A percentile compares a stretch with the other conserved stretches of the same genome.
Evolutionary conservation across 2,797 vertebrate species (phyloP).

Genomic region (Urosaurus nigricauda): DNA sequence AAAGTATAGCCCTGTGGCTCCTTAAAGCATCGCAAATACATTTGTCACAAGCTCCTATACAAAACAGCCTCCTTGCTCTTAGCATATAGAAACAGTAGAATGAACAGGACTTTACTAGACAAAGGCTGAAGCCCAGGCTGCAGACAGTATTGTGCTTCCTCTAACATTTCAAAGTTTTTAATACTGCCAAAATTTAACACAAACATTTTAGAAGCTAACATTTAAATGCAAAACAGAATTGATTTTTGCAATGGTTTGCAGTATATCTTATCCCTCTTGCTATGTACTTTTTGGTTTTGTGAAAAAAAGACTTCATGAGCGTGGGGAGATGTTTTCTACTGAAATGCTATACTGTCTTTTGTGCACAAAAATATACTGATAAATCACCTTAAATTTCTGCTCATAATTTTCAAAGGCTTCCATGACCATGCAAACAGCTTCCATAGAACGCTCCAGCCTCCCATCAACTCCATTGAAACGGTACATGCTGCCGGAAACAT

Average conservation of each 20-base stretch:
- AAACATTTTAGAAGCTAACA: background rate
- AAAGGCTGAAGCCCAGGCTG: background rate
- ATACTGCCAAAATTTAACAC: background rate
- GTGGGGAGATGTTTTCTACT: slow-evolving; percentile 32
- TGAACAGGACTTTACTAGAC: background rate
- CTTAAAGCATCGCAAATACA: background rate
- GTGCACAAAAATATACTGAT: background rate
- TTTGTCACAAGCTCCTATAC: background rate
- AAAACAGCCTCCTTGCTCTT: background rate
- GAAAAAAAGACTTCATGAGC: background rate
- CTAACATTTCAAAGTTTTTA: background rate
- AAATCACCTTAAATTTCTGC: slow-evolving; percentile 94
- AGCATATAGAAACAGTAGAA: too few relatives aligned
- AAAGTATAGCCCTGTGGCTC: too few relatives aligned
- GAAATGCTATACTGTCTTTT: slow-evolving; percentile 48
- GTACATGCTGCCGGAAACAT: slow-evolving; percentile 98
- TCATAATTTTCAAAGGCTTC: slow-evolving; percentile 96
- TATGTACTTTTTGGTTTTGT: slow-evolving; percentile 46
- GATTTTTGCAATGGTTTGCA: background rate
- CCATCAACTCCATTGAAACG: slow-evolving; percentile 95
- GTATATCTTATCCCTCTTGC: slow-evolving; percentile 26
- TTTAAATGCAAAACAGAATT: slow-evolving; percentile 38
- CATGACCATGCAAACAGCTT: slow-evolving; percentile 98
- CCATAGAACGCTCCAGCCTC: slow-evolving; percentile 95
- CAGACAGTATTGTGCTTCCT: background rate